Evolutionary conservation across 2,888 invertebrate species (phyloP).

Genomic region (Ypsolopha sequella): DNA sequence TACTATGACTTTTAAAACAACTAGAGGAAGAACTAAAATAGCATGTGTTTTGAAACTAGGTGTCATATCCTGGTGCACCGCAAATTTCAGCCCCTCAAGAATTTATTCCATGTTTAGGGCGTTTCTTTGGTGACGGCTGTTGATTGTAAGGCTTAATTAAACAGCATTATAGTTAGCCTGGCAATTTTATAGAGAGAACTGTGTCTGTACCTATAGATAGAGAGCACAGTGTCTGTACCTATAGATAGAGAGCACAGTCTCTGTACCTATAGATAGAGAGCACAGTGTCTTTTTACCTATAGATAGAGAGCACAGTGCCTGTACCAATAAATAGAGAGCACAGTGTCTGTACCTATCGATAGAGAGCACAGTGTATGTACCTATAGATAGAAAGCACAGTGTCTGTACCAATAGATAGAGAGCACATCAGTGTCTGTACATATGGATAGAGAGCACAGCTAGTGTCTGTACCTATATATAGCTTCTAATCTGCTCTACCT

Average conservation of each 20-base stretch:
- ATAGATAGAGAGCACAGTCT: constrained; percentile 19
- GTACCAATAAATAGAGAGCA: constrained; percentile 15
- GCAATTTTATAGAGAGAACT: constrained; percentile 30
- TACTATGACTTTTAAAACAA: too few relatives aligned
- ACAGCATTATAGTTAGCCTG: constrained; percentile 48
- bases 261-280: constrained; percentile 9
- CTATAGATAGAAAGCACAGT: constrained; percentile 17
- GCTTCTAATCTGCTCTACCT: too few relatives aligned
- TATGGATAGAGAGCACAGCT: constrained; percentile 19
- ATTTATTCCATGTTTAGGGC: constrained; percentile 62
- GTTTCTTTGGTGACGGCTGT: constrained; percentile 60
- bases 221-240: too few relatives aligned
- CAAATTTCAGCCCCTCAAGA: constrained; percentile 38
- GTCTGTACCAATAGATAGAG: constrained; percentile 9
- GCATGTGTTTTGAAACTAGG: background rate
- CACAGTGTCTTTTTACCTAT: too few relatives aligned
- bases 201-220: constrained; percentile 5
- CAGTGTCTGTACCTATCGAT: constrained; percentile 14
- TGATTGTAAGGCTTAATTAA: constrained; percentile 64
- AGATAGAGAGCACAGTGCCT: constrained; percentile 19
- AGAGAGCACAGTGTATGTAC: constrained; percentile 14
- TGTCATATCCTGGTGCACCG: constrained; percentile 3
- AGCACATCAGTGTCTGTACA: too few relatives aligned
- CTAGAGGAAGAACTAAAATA: background rate
- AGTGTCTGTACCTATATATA: constrained; percentile 4